Base-by-base conservation (phyloP, 1,140 invertebrate genomes). In the Lepidurus couesii region DNA sequence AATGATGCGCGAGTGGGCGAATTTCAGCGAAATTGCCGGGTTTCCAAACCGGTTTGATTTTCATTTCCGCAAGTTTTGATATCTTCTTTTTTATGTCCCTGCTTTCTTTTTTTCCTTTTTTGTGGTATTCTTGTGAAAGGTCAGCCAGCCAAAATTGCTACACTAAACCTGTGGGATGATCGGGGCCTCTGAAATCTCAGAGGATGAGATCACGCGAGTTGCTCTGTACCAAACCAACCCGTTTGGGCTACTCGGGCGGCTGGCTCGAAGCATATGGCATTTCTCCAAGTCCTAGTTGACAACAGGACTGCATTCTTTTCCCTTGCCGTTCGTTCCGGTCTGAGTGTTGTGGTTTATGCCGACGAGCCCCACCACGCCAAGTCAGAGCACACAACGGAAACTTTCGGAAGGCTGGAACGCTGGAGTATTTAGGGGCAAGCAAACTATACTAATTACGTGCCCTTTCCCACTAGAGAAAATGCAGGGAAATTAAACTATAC, bases 361-460 rank as follows among this genome's bases (percentile, higher is more conserved):
- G 45, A 10, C 10, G 21, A 65, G 53, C 21, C 8, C 21, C 13
- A 13, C 6, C 53, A 65, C 21, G 34, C 24, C 13, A 3, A 75
- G 42, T 75, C 16, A 42, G 21, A 24, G 42, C 24, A 43, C 34
- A 44, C 21, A 75, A 2, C 13, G 16, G 75, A 75, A 42, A 44
- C 21, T 43, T 45, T 42, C 0, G 74, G 43, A 16, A 75, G 9
- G 43, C 43, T 42, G 74, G 16, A 24, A 10, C 34, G 24, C 43
- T 47, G 24, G 24, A 45, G 42, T 44, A 44, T 77, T 53, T 44
- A 6, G 42, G 4, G 34, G 8, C 11, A n/a, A 11, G 43, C 13
- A 77, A 47, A 44, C 47, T 44, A 43, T 47, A n/a, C 8, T 42
- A 45, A 77, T 53, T 77, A 24, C 10, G 43, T n/a, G 75, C 8